Evolutionary conservation across 2,888 invertebrate genomes (phyloP), one percentile per base, ranked within the genome.

Genomic region (Ceraclea dissimilis): DNA sequence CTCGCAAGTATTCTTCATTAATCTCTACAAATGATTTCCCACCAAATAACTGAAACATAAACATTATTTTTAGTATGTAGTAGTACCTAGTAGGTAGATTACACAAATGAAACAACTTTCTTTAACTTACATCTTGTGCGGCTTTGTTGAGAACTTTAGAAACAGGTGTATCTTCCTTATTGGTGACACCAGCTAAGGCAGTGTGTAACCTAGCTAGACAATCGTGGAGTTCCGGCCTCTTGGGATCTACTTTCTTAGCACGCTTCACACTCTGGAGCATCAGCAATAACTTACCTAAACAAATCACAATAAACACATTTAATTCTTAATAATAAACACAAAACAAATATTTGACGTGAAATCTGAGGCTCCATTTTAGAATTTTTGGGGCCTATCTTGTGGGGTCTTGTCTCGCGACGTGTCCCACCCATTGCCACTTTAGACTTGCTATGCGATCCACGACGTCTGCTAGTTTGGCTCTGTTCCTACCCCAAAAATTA

Each of bases 221-320:
- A 67, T 88, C 84, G 75, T 95, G 95, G 54, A 98, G 79, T 66
- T 87, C 84, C 21, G 93, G 89, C 74, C 90, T 80, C 52, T 78
- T 75, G 50, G 88, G 78, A 64, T 87, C 82, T 63, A 96, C 74
- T 54, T 81, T 80, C 70, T 85, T 81, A 54, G 95, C 96, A 56
- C 96, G 85, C 70, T 92, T 95, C 70, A 98, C 82, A 65, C 95
- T 93, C 75, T 96, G 95, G 66, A 98, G 81, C 96, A 98, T 97
- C 65, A 97, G 78, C 59, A 98, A 79, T 51, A 92, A 84, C 75
- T 93, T 93, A 67, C 84, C 91, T 91, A 78, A 2, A 75, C 8
- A 44, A n/a, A n/a, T n/a, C n/a, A 33, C 33, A 13, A 33, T 8
- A 33, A 33, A 33, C n/a, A n/a, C n/a, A n/a, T n/a, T n/a, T n/a